Percentiles rank a stretch among this genome's conserved stretches.
Evolutionary conservation across 1,140 invertebrate species (phyloP).

Genomic region (Arctopsyche grandis): DNA sequence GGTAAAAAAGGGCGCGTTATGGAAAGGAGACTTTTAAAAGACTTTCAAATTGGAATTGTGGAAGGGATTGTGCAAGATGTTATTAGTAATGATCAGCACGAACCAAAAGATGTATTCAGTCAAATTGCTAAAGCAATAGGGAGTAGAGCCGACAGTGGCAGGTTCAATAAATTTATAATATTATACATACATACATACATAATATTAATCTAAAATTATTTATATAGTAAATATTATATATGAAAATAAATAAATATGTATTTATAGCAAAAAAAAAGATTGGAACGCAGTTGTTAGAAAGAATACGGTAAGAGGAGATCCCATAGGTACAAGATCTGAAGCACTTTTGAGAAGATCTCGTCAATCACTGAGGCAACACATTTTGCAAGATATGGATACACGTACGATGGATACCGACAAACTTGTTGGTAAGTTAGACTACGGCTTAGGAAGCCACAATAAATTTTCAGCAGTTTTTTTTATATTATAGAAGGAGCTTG

Average conservation of each 20-base stretch:
- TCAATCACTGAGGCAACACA: constrained; percentile 75
- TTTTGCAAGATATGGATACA: constrained; percentile 71
- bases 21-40: constrained; percentile 86
- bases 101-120: constrained; percentile 81
- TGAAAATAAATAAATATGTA: constrained; percentile 5
- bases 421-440: constrained; percentile 67
- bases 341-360: constrained; percentile 70
- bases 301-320: constrained; percentile 75
- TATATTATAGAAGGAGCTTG: constrained; percentile 33
- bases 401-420: constrained; percentile 75
- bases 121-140: constrained; percentile 82
- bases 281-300: constrained; percentile 85
- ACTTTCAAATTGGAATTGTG: constrained; percentile 89
- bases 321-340: constrained; percentile 79
- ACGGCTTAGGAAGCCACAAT: background rate
- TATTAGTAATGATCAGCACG: constrained; percentile 71
- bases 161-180: constrained; percentile 55
- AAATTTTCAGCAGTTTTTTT: constrained; percentile 12
- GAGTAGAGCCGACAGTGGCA: constrained; percentile 68
- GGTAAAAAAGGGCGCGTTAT: constrained; percentile 87
- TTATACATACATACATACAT: background rate
- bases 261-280: constrained; percentile 75
- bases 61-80: constrained; percentile 83
- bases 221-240: background rate
- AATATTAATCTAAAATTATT: background rate